Evolutionary conservation across 2,797 vertebrate species (phyloP).

Genomic region (Eulemur albifrons): DNA sequence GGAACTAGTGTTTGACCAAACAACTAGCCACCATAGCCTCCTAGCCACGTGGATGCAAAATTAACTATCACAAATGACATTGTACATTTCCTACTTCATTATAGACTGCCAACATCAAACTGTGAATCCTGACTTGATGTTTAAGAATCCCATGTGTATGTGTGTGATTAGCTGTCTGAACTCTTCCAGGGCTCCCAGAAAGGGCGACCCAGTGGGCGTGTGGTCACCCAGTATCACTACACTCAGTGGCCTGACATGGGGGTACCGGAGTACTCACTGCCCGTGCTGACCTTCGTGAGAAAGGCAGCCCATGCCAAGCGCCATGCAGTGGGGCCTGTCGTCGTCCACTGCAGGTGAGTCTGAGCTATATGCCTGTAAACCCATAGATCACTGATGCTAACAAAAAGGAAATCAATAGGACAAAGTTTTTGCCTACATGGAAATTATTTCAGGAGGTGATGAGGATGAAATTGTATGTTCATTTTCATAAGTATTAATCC

Average conservation of each 20-base stretch:
- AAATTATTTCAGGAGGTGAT: neutral
- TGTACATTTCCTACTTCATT: neutral
- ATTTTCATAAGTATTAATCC: neutral
- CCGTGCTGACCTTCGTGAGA: slow-evolving; percentile 93
- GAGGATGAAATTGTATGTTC: neutral
- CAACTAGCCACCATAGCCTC: neutral
- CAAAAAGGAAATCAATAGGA: neutral
- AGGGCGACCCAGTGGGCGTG: slow-evolving; percentile 87
- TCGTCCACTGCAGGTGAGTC: slow-evolving; percentile 96
- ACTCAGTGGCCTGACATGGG: slow-evolving; percentile 99
- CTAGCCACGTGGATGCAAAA: neutral
- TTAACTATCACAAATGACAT: neutral
- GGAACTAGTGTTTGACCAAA: neutral
- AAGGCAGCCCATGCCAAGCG: slow-evolving; percentile 90
- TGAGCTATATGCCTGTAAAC: neutral
- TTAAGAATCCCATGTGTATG: neutral
- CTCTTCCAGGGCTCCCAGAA: slow-evolving; percentile 91
- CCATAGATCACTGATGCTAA: neutral
- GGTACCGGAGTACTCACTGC: slow-evolving; percentile 92
- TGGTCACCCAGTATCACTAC: slow-evolving; percentile 94
- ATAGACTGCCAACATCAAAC: neutral
- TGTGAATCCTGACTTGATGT: neutral
- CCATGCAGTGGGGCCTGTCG: slow-evolving; percentile 88
- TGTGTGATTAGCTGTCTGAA: neutral
- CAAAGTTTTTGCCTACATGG: neutral